A percentile compares a stretch with the other conserved stretches of the same genome.
phyloP scores from a whole-genome alignment of 2,797 vertebrate species.

The Crocidura indochinensis region DNA sequence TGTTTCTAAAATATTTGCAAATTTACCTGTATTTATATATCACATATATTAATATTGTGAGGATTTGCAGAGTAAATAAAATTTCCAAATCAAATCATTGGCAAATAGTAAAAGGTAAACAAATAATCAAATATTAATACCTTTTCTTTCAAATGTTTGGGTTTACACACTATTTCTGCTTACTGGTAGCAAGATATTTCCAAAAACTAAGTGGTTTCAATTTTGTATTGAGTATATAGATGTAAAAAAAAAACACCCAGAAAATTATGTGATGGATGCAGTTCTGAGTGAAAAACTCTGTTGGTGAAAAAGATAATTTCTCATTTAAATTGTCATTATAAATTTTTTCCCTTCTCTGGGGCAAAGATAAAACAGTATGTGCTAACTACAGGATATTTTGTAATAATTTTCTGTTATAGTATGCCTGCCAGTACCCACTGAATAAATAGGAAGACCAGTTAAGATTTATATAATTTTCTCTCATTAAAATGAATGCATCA shows the following conservation, averaged over 20 bases:
- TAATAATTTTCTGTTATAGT: conserved; percentile 63
- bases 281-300: neutral
- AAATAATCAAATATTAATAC: too few species aligned
- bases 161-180: too few species aligned
- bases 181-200: too few species aligned
- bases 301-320: neutral
- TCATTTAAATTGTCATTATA: conserved; percentile 6
- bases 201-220: neutral
- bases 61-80: conserved; percentile 8
- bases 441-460: conserved; percentile 42
- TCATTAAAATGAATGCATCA: conserved; percentile 47
- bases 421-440: conserved; percentile 74
- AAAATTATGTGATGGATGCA: neutral
- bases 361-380: neutral
- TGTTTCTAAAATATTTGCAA: too few species aligned
- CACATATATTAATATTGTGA: neutral
- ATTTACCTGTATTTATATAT: too few species aligned
- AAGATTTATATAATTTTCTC: conserved; percentile 5
- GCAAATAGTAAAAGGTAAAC: too few species aligned
- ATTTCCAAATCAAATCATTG: conserved; percentile 23
- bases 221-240: neutral
- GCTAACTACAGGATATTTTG: conserved; percentile 60
- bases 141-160: too few species aligned
- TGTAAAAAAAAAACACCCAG: too few species aligned
- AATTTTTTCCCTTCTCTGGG: neutral